A percentile compares a stretch with the other conserved stretches of the same genome.
Evolutionary conservation across 2,888 invertebrate genomes (phyloP).

Genomic region (Sinelater perroti): DNA sequence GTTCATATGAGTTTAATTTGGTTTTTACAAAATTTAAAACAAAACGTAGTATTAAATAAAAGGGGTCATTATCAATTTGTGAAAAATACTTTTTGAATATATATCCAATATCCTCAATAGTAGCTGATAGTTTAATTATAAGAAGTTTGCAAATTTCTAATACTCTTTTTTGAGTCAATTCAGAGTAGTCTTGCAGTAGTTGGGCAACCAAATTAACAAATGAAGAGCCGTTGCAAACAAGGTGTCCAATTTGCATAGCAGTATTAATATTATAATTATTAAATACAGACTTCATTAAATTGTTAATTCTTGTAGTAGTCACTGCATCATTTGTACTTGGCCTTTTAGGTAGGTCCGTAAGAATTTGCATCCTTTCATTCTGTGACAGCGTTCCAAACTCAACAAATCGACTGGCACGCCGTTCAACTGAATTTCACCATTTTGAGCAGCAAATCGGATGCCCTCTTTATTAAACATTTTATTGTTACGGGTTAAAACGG

Average conservation of each 20-base stretch:
- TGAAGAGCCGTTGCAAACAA: slow-evolving; percentile 2
- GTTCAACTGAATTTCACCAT: slow-evolving; percentile 51
- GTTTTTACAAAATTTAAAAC: slow-evolving; percentile 28
- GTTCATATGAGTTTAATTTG: slow-evolving; percentile 26
- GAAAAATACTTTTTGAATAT: slow-evolving; percentile 18
- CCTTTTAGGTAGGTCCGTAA: slow-evolving; percentile 37
- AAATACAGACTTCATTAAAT: slow-evolving; percentile 3
- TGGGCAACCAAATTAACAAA: slow-evolving; percentile 1
- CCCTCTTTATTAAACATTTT: slow-evolving; percentile 65
- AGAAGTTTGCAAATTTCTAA: slow-evolving; percentile 25
- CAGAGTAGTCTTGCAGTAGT: slow-evolving; percentile 15
- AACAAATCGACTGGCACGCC: slow-evolving; percentile 49
- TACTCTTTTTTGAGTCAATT: slow-evolving; percentile 27
- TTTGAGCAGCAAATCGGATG: slow-evolving; percentile 48
- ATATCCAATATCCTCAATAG: background rate
- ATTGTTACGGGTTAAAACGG: slow-evolving; percentile 64
- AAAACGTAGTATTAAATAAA: slow-evolving; percentile 16
- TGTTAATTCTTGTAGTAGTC: background rate
- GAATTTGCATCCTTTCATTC: slow-evolving; percentile 42
- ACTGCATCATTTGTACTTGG: slow-evolving; percentile 19
- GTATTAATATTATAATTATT: background rate
- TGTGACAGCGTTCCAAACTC: slow-evolving; percentile 48
- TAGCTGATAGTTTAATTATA: slow-evolving; percentile 15
- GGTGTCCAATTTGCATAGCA: background rate
- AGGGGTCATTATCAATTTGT: slow-evolving; percentile 6